Base-by-base conservation (phyloP, 2,113 vertebrate genomes). In the Scolopax mira region DNA sequence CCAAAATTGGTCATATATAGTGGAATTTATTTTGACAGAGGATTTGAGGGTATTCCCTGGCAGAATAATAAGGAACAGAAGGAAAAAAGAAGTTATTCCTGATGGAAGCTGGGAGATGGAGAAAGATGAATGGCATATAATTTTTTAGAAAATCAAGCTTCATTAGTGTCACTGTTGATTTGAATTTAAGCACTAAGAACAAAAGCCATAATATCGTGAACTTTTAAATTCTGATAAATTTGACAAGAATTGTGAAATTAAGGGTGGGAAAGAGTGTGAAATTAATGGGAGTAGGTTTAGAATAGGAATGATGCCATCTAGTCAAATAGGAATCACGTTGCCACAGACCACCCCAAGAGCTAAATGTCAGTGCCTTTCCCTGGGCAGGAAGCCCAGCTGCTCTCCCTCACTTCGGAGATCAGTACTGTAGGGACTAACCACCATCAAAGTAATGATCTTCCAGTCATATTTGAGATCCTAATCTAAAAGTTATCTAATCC, bases 291-390 rank as follows among this genome's bases (percentile, higher is more conserved):
- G 42, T 21, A 48, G 23, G 4, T 15, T 60, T 57, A 13, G 30
- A 92, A 78, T 8, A 81, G 6, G n/a, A 92, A 25, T 0, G 0
- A 14, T 48, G 6, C 3, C 18, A 85, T 12, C 16, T 42, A 39
- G 11, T 33, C 5, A 44, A 66, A 54, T 15, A 17, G 27, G 28
- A 94, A 12, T 3, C 18, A 8, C 25, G 2, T 25, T 78, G 30
- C 9, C 30, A 39, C 7, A 3, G 3, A 7, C 18, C 7, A 30
- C 13, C 10, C 10, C 51, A 12, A 15, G 5, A 8, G 17, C 9
- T 79, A 66, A 71, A 52, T 1, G 6, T 31, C 9, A 22, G 14
- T n/a, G 5, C 3, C 17, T 55, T 70, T 42, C 14, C 35, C 25
- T 55, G 9, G 16, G 15, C 33, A 37, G 23, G 18, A 13, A 19